A percentile compares a stretch with the other conserved stretches of the same genome.
Conservation (phyloP, 2,888 invertebrate genomes). For the Parnassius apollo region DNA sequence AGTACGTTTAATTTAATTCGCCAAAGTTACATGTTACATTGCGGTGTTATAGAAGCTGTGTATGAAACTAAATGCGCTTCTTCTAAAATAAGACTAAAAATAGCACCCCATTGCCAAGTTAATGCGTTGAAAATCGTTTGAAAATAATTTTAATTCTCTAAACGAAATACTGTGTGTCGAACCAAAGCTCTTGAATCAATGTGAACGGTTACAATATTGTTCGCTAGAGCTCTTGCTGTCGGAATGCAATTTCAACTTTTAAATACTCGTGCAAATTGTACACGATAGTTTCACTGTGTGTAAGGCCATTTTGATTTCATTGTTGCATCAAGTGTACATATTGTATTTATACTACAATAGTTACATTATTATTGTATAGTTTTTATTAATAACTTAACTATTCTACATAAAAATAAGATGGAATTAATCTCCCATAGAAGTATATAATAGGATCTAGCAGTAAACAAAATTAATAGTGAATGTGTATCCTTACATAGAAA, state of each 20-base stretch:
- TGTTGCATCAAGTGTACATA: constrained; percentile 29
- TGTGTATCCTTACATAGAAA: too few relatives aligned
- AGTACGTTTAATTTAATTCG: too few relatives aligned
- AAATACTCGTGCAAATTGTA: constrained; percentile 25
- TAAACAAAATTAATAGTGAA: too few relatives aligned
- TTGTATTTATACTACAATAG: neutral
- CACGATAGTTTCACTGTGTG: constrained; percentile 12
- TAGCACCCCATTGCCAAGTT: constrained; percentile 70
- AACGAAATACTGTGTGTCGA: constrained; percentile 17
- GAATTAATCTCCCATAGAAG: too few relatives aligned
- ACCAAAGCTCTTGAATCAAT: constrained; percentile 24
- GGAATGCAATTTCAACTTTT: constrained; percentile 36
- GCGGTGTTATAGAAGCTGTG: constrained; percentile 38
- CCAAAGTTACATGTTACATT: constrained; percentile 27
- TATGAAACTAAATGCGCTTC: constrained; percentile 47
- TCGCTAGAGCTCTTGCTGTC: constrained; percentile 28
- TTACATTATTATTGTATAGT: neutral
- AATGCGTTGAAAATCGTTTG: constrained; percentile 72
- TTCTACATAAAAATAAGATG: neutral
- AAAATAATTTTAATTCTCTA: constrained; percentile 37
- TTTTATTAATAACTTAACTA: neutral
- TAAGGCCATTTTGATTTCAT: constrained; percentile 32
- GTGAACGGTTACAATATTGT: constrained; percentile 27
- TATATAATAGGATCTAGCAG: too few relatives aligned
- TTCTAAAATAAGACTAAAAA: constrained; percentile 71